phyloP scores from a whole-genome alignment of 2,888 invertebrate species.

The Lepidocyrtinus sp. region DNA sequence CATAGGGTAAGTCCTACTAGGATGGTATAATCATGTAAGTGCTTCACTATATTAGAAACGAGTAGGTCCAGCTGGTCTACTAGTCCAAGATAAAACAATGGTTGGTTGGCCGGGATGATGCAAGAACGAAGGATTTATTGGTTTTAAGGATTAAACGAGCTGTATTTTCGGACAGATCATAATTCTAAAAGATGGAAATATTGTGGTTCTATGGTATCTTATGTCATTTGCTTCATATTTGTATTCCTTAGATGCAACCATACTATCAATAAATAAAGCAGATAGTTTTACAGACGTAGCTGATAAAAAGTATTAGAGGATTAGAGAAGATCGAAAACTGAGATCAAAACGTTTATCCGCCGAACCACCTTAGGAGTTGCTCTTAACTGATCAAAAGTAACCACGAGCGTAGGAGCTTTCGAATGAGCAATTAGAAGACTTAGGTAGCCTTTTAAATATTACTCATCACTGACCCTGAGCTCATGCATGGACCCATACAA shows the following conservation, averaged over 20 bases:
- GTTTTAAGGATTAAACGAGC: slow-evolving; percentile 8
- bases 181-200: neutral
- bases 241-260: slow-evolving; percentile 38
- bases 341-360: too few species aligned
- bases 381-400: too few species aligned
- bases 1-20: too few species aligned
- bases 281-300: neutral
- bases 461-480: too few species aligned
- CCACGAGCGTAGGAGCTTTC: too few species aligned
- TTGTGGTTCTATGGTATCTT: slow-evolving; percentile 1
- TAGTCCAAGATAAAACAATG: slow-evolving; percentile 23
- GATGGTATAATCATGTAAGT: slow-evolving; percentile 10
- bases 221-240: slow-evolving; percentile 36
- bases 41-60: neutral
- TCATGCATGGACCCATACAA: too few species aligned
- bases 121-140: slow-evolving; percentile 23
- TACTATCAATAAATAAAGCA: slow-evolving; percentile 48
- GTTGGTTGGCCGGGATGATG: neutral
- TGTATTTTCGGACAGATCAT: neutral
- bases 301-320: too few species aligned
- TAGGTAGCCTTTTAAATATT: too few species aligned
- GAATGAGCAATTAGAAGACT: too few species aligned
- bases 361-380: too few species aligned
- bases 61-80: neutral
- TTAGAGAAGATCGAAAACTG: too few species aligned